A percentile compares a stretch with the other conserved stretches of the same genome.
These are phyloP conservation scores for Thymallus thymallus DNA, from an alignment of 2,113 vertebrate genomes.

Conservation along the genomic window DNA sequence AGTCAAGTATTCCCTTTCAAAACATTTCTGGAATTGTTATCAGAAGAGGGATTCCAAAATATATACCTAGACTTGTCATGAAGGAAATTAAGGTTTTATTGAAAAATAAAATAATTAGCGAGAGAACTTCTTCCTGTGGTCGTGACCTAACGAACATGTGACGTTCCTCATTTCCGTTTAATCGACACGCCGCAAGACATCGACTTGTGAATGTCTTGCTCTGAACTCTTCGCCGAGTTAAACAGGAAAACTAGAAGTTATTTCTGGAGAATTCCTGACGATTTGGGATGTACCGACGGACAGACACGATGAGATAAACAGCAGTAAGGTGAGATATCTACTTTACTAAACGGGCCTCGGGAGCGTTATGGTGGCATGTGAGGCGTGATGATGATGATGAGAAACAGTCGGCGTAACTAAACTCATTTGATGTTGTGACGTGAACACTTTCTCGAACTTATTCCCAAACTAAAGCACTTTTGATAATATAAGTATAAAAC, in stretches of 20 bases:
- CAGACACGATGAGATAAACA: constrained; percentile 36
- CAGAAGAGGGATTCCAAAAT: too few relatives aligned
- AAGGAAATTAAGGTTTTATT: background rate
- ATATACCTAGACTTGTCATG: background rate
- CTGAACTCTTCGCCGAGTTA: background rate
- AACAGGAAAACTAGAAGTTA: background rate
- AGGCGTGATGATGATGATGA: constrained; percentile 14
- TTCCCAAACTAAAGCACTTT: background rate
- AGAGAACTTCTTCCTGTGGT: constrained; percentile 50
- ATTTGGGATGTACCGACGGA: constrained; percentile 4
- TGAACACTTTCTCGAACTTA: background rate
- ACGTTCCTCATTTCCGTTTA: constrained; percentile 23
- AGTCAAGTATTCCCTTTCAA: too few relatives aligned
- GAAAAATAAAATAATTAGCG: background rate
- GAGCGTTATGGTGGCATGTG: too few relatives aligned
- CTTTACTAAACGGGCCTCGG: background rate
- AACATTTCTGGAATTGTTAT: too few relatives aligned
- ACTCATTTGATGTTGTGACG: background rate
- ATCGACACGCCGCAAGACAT: constrained; percentile 61
- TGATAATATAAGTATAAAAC: too few relatives aligned
- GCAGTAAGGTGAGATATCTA: constrained; percentile 21
- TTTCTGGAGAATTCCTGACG: constrained; percentile 1
- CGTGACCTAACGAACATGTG: constrained; percentile 46
- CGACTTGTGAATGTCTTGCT: background rate
- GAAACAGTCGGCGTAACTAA: constrained; percentile 6